Conservation (phyloP, 2,797 vertebrate genomes). For the Eptatretus atami region DNA sequence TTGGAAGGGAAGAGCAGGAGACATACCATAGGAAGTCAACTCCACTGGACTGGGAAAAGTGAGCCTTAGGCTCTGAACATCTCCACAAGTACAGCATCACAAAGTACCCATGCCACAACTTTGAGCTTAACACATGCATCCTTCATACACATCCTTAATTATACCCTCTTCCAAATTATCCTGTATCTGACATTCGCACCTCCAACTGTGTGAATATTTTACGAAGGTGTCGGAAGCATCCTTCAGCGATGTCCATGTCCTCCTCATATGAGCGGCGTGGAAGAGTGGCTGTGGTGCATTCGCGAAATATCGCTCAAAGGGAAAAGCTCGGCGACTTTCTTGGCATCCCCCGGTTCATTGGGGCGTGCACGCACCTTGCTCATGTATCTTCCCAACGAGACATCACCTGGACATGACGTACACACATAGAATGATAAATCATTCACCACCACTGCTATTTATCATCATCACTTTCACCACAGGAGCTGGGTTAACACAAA, state of each 20-base stretch:
- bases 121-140: too few species aligned
- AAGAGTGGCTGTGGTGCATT: constrained; percentile 96
- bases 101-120: too few species aligned
- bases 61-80: too few species aligned
- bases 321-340: constrained; percentile 34
- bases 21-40: too few species aligned
- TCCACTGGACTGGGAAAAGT: too few species aligned
- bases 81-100: too few species aligned
- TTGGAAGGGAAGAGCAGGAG: too few species aligned
- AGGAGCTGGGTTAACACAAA: too few species aligned
- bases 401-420: constrained; percentile 32
- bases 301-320: constrained; percentile 81
- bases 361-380: constrained; percentile 46
- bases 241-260: constrained; percentile 92
- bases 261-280: constrained; percentile 50
- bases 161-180: too few species aligned
- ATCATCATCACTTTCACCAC: too few species aligned
- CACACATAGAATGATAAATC: neutral
- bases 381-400: constrained; percentile 96
- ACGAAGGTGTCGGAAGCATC: constrained; percentile 80
- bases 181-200: constrained; percentile 17
- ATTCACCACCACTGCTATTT: too few species aligned
- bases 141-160: too few species aligned
- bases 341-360: constrained; percentile 18
- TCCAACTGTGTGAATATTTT: constrained; percentile 97